Conservation (phyloP, 1,140 invertebrate genomes). For the Sarcophaga peregrina region DNA sequence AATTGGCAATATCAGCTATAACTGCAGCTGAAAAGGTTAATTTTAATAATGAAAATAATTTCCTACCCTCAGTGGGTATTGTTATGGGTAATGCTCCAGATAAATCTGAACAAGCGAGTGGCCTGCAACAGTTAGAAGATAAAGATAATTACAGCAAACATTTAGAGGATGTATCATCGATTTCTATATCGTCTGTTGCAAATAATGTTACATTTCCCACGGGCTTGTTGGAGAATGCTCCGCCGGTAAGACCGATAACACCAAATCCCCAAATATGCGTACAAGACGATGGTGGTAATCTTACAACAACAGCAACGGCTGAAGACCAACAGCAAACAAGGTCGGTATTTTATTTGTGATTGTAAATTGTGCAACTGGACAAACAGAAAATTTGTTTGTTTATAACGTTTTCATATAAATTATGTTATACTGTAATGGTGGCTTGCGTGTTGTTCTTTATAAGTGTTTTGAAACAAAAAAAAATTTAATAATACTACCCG, state of each 20-base stretch:
- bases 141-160: slow-evolving; percentile 66
- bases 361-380: background rate
- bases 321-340: slow-evolving; percentile 49
- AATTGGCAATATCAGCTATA: slow-evolving; percentile 44
- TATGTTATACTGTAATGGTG: slow-evolving; percentile 2
- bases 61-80: slow-evolving; percentile 74
- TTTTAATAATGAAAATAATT: slow-evolving; percentile 67
- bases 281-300: slow-evolving; percentile 52
- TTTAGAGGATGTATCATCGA: slow-evolving; percentile 66
- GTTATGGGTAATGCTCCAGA: slow-evolving; percentile 69
- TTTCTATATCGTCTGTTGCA: slow-evolving; percentile 69
- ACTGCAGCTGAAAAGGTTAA: slow-evolving; percentile 53
- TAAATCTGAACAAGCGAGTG: slow-evolving; percentile 50
- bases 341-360: slow-evolving; percentile 62
- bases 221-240: slow-evolving; percentile 62
- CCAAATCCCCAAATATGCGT: slow-evolving; percentile 74
- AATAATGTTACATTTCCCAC: slow-evolving; percentile 71
- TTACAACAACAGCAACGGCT: background rate
- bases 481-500: background rate
- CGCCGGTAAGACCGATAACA: slow-evolving; percentile 62
- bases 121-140: slow-evolving; percentile 58
- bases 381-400: background rate
- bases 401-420: background rate
- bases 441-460: background rate
- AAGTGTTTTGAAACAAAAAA: slow-evolving; percentile 2